Evolutionary conservation across 2,888 invertebrate genomes (phyloP).

Genomic region (Melinopterus prodromus): DNA sequence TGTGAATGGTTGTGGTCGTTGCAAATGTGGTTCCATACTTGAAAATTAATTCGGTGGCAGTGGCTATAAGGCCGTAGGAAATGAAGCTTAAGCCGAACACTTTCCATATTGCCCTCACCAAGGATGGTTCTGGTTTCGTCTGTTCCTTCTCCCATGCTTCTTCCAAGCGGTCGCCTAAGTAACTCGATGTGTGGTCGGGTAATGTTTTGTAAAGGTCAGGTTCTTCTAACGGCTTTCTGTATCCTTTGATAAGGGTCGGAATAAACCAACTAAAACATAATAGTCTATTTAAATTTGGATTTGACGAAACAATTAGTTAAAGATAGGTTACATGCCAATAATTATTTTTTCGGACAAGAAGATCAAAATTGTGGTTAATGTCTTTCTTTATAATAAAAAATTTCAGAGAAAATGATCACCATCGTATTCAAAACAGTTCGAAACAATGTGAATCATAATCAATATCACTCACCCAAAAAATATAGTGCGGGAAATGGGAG

Average conservation of each 20-base stretch:
- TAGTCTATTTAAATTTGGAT: neutral
- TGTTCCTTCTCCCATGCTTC: conserved; percentile 59
- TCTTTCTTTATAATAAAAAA: too few relatives aligned
- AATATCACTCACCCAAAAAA: too few relatives aligned
- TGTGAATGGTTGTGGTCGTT: neutral
- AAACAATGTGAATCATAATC: too few relatives aligned
- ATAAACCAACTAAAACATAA: conserved; percentile 35
- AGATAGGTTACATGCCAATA: neutral
- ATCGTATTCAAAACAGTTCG: too few relatives aligned
- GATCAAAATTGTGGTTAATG: neutral
- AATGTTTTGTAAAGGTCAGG: conserved; percentile 77
- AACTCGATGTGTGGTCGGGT: conserved; percentile 71
- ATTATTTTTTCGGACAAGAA: neutral
- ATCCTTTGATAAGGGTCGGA: conserved; percentile 34
- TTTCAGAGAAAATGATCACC: too few relatives aligned
- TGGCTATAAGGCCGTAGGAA: conserved; percentile 50
- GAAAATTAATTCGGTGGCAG: conserved; percentile 53
- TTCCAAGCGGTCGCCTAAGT: conserved; percentile 71
- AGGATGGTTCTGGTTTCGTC: conserved; percentile 51
- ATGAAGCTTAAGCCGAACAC: conserved; percentile 52
- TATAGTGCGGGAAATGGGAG: too few relatives aligned
- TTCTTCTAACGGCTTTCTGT: conserved; percentile 56
- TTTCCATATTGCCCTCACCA: conserved; percentile 52
- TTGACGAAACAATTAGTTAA: neutral
- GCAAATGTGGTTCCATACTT: conserved; percentile 35